phyloP scores from a whole-genome alignment of 2,113 vertebrate species.

The Gambusia affinis region DNA sequence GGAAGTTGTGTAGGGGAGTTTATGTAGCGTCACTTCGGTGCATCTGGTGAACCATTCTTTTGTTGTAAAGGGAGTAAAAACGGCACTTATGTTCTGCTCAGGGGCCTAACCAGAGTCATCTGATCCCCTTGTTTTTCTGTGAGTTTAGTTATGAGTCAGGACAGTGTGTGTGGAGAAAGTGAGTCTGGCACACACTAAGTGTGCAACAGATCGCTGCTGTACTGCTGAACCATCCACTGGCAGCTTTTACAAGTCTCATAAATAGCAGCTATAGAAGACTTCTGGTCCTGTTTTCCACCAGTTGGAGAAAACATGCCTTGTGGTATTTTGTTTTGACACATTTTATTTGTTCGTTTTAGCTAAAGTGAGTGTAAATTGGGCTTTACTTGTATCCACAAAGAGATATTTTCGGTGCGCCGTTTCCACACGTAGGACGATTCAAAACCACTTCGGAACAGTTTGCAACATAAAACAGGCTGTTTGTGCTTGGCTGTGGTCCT shows the following conservation, averaged over 20 bases:
- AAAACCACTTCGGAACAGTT: slow-evolving; percentile 26
- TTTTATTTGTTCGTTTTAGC: neutral
- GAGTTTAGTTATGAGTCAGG: slow-evolving; percentile 58
- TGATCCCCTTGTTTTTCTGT: slow-evolving; percentile 63
- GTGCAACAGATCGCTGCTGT: slow-evolving; percentile 54
- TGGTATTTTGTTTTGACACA: slow-evolving; percentile 25
- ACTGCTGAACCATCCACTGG: slow-evolving; percentile 43
- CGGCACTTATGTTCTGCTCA: slow-evolving; percentile 40
- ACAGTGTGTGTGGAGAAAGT: slow-evolving; percentile 37
- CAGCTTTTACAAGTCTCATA: slow-evolving; percentile 55
- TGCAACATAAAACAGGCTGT: slow-evolving; percentile 1
- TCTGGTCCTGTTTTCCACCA: slow-evolving; percentile 22
- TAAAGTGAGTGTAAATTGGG: slow-evolving; percentile 9
- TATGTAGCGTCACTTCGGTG: slow-evolving; percentile 19
- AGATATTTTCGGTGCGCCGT: slow-evolving; percentile 6
- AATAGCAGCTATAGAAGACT: slow-evolving; percentile 43
- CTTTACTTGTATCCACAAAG: slow-evolving; percentile 26
- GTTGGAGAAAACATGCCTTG: neutral
- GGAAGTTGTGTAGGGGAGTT: neutral
- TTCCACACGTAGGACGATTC: neutral
- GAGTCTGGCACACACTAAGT: slow-evolving; percentile 24
- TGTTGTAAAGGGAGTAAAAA: slow-evolving; percentile 29
- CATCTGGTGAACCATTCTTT: slow-evolving; percentile 29
- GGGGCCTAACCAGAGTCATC: slow-evolving; percentile 62
- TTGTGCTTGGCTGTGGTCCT: slow-evolving; percentile 10